phyloP scores from a whole-genome alignment of 2,113 vertebrate species.

The Isurus oxyrinchus region DNA sequence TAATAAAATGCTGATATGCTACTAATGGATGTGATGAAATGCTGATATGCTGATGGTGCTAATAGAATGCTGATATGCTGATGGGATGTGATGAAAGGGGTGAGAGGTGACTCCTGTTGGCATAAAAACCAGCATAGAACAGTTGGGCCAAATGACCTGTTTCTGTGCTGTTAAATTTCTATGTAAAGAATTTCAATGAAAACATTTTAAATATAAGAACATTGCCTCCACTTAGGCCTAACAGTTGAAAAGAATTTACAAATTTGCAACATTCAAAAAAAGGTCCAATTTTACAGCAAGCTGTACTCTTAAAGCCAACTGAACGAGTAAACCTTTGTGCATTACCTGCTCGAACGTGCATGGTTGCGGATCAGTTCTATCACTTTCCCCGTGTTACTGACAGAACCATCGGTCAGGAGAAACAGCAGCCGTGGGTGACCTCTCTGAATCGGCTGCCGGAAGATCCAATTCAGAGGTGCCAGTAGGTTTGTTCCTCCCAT shows the following conservation, averaged over 20 bases:
- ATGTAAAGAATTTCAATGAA: background rate
- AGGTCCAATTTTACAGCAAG: background rate
- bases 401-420: slow-evolving; percentile 66
- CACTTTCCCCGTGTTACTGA: slow-evolving; percentile 76
- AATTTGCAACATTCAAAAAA: background rate
- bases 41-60: no score
- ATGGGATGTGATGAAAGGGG: background rate
- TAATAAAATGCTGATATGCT: no score
- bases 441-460: slow-evolving; percentile 69
- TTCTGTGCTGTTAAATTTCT: background rate
- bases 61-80: no score
- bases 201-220: background rate
- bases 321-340: background rate
- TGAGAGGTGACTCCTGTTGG: background rate
- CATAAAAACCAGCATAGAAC: background rate
- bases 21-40: no score
- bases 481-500: slow-evolving; percentile 84
- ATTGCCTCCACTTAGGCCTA: background rate
- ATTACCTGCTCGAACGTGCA: slow-evolving; percentile 71
- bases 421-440: slow-evolving; percentile 85
- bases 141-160: background rate
- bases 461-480: slow-evolving; percentile 74
- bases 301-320: background rate
- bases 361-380: slow-evolving; percentile 77
- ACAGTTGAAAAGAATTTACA: background rate